Evolutionary conservation across 53 echinoderm and acorn worm genomes (phyloP).

Genomic region (Apostichopus leukothele): DNA sequence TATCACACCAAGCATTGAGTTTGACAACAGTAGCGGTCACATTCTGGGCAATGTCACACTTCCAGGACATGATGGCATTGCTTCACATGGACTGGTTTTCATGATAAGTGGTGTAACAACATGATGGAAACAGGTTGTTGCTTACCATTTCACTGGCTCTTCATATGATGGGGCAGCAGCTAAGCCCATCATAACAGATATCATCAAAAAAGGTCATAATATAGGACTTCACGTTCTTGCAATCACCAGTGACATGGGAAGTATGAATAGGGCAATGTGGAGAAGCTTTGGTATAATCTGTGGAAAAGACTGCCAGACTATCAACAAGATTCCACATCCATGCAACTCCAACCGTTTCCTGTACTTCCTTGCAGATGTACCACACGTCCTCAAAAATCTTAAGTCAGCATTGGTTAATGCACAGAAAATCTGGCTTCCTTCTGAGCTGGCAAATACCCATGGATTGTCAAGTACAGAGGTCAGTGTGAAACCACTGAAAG

Average conservation of each 20-base stretch:
- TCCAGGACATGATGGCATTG: constrained; percentile 34
- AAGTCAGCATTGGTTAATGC: constrained; percentile 57
- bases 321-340: constrained; percentile 29
- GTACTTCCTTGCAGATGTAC: constrained; percentile 41
- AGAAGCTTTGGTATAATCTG: constrained; percentile 6
- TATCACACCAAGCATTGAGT: constrained; percentile 64
- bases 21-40: constrained; percentile 51
- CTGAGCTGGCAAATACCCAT: neutral
- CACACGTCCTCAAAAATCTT: constrained; percentile 51
- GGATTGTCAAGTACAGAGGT: neutral
- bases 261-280: constrained; percentile 47
- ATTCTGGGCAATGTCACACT: constrained; percentile 46
- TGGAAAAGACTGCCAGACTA: constrained; percentile 4
- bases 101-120: constrained; percentile 50
- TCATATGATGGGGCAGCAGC: constrained; percentile 19
- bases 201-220: neutral
- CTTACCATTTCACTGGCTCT: constrained; percentile 19
- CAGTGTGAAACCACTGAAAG: constrained; percentile 50
- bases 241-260: constrained; percentile 44
- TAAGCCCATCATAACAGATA: constrained; percentile 17
- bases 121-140: constrained; percentile 56
- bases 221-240: constrained; percentile 45
- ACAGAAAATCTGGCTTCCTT: neutral
- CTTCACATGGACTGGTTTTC: constrained; percentile 45
- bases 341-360: neutral